phyloP scores from a whole-genome alignment of 1,140 invertebrate genomes.

The Leguminivora glycinivorella region DNA sequence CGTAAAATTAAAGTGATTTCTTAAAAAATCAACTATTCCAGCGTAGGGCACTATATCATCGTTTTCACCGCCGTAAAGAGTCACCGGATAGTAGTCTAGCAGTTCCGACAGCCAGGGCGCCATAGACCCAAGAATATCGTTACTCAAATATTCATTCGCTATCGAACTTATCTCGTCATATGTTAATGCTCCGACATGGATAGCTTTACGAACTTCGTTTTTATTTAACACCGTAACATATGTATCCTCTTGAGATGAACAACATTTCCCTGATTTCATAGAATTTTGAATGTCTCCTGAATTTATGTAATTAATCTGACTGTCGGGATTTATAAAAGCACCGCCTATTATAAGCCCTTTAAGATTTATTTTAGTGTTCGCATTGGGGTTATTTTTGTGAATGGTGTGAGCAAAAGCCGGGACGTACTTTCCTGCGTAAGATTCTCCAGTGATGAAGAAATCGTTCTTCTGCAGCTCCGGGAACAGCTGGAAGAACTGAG shows the following conservation, averaged over 20 bases:
- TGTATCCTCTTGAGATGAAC: neutral
- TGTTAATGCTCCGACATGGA: neutral
- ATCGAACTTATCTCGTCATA: neutral
- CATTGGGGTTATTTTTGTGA: no score
- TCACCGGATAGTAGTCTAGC: neutral
- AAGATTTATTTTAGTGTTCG: no score
- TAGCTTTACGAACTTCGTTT: neutral
- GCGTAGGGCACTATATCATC: neutral
- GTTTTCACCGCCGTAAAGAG: neutral
- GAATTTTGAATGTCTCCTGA: neutral
- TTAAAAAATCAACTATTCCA: neutral
- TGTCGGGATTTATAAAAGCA: constrained; percentile 91
- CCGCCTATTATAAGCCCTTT: no score
- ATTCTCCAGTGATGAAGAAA: no score
- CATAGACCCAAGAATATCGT: neutral
- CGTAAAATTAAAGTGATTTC: neutral
- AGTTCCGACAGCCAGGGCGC: neutral
- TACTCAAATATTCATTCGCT: neutral
- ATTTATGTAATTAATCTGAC: constrained; percentile 76
- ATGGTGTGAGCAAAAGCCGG: no score
- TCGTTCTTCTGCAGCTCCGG: no score
- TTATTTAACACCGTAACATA: neutral
- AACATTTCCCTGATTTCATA: neutral
- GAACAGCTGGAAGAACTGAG: constrained; percentile 82
- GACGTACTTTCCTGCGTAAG: no score